A percentile compares a stretch with the other conserved stretches of the same genome.
Conservation (phyloP, 2,797 vertebrate genomes). For the Varecia variegata region DNA sequence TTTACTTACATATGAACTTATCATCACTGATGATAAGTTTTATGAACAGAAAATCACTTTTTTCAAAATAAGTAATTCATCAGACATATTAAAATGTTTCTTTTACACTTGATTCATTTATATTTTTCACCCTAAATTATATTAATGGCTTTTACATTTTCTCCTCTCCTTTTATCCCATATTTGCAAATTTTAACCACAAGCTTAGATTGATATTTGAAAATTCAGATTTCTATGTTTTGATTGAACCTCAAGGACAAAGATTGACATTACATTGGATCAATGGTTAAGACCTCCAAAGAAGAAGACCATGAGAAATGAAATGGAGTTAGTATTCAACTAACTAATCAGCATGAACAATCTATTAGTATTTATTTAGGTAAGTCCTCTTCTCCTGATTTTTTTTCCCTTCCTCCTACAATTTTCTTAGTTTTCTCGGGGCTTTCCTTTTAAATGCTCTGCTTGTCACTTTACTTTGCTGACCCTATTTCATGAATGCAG, state of each 20-base stretch:
- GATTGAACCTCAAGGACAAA: conserved; percentile 2
- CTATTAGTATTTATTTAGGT: background rate
- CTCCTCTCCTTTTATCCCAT: background rate
- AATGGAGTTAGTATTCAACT: background rate
- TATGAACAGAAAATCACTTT: background rate
- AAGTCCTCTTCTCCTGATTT: background rate
- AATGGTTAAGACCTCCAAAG: background rate
- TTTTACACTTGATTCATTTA: background rate
- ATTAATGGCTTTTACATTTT: conserved; percentile 31
- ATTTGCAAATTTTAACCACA: background rate
- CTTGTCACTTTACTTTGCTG: background rate
- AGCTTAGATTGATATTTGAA: background rate
- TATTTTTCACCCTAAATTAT: background rate
- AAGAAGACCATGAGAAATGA: background rate
- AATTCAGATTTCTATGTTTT: background rate
- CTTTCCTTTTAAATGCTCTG: background rate
- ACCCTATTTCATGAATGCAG: background rate
- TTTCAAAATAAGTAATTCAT: background rate
- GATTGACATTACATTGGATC: background rate
- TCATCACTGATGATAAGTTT: background rate
- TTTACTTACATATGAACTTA: background rate
- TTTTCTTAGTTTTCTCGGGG: background rate
- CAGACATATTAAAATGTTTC: background rate
- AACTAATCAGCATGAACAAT: background rate
- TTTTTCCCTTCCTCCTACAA: background rate